phyloP scores from a whole-genome alignment of 64 coral and sea anemone genomes.

The Astreopora myriophthalma region DNA sequence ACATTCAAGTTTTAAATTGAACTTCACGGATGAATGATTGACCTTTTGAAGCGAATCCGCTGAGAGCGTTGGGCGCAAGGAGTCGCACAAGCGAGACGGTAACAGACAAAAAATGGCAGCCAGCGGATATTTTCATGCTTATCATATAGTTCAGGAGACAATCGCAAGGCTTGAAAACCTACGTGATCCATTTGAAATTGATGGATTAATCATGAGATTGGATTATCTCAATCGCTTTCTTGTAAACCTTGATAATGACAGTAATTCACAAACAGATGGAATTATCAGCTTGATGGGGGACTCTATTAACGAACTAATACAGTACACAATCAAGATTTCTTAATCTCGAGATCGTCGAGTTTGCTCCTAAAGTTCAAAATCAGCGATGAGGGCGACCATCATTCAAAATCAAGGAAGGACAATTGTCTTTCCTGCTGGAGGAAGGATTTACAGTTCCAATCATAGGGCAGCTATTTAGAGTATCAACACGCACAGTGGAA shows the following conservation, averaged over 20 bases:
- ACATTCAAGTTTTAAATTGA: too few species aligned
- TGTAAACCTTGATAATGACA: neutral
- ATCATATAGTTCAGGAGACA: neutral
- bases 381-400: neutral
- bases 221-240: neutral
- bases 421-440: neutral
- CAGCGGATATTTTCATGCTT: neutral
- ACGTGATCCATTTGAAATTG: neutral
- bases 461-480: neutral
- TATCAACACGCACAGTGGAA: neutral
- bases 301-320: neutral
- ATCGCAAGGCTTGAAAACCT: neutral
- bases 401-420: neutral
- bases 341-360: neutral
- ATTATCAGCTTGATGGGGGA: neutral
- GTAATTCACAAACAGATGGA: neutral
- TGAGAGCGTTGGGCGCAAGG: too few species aligned
- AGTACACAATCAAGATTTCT: neutral
- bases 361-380: neutral
- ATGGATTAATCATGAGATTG: conserved; percentile 1
- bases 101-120: too few species aligned
- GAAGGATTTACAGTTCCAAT: neutral
- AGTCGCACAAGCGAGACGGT: too few species aligned
- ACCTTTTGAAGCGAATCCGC: too few species aligned
- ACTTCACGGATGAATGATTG: too few species aligned